Evolutionary conservation across 2,888 invertebrate genomes (phyloP), one percentile per base, ranked within the genome.

Genomic region (Chaitophorus viminalis): DNA sequence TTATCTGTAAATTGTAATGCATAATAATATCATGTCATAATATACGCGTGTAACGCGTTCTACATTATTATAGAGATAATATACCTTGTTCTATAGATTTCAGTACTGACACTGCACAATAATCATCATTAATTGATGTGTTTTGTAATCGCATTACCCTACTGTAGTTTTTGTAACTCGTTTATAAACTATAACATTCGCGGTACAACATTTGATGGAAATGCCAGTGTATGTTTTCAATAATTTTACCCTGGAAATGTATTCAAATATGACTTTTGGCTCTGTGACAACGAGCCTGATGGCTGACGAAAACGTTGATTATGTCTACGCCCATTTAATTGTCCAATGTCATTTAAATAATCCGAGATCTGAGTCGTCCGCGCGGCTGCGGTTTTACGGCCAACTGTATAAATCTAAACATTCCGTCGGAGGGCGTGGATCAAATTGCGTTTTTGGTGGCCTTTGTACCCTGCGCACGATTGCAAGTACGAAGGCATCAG

Each of bases 271-370:
- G 29, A 52, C 14, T 54, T 25, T 83, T 83, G 60, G 75, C 74
- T 60, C 21, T 18, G n/a, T 29, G 11, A 83, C 83, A 83, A 60
- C 39, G 39, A 18, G 21, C 60, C 39, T 29, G 21, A 83, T 60
- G 18, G 29, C 54, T 60, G 74, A 74, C n/a, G 36, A 18, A 82
- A 75, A 83, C 60, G 36, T 60, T 31, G 52, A 83, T 83, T 54
- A 54, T 29, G 29, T 74, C 17, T 33, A 33, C 77, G 77, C 68
- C 68, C 85, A 31, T 84, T 77, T 77, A 77, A 68, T 84, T 77
- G 65, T 84, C 29, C 8, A 33, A 46, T n/a, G n/a, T 36, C 52
- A 36, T 82, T 74, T 54, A 36, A 72, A 74, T 82, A 54, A 82
- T 54, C 33, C 18, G 25, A 84, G 36, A 72, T 52, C n/a, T 5